These are phyloP conservation scores for Melospiza melodia DNA, from an alignment of 2,113 vertebrate species.

Conservation along the genomic window DNA sequence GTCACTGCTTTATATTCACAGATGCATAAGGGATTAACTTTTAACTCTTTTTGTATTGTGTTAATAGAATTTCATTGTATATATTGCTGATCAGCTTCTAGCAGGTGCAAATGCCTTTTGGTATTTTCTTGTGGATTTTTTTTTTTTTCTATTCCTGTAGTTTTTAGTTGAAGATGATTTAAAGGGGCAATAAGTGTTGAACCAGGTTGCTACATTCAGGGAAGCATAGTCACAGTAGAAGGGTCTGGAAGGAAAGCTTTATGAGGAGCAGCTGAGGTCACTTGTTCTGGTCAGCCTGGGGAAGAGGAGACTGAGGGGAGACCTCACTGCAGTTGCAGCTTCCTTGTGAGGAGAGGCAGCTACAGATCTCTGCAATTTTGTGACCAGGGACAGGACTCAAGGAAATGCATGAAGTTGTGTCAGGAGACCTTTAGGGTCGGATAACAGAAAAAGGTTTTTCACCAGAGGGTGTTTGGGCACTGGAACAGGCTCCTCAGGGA, in stretches of 20 bases:
- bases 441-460: not conserved
- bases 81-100: not conserved
- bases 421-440: not conserved
- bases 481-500: not conserved
- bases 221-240: not conserved
- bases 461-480: not conserved
- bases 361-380: not conserved
- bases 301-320: not conserved
- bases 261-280: not conserved
- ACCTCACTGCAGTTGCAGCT: not conserved
- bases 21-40: not conserved
- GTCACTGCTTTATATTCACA: not conserved
- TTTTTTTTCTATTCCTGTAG: not conserved
- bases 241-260: not conserved
- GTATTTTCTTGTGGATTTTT: not conserved
- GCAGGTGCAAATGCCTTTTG: not conserved
- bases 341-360: rapidly evolving
- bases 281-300: not conserved
- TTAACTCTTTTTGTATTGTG: not conserved
- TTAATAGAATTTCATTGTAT: not conserved
- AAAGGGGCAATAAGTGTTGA: not conserved
- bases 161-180: not conserved
- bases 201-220: not conserved
- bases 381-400: rapidly evolving
- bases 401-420: not conserved